Percentiles rank a stretch among this genome's conserved stretches.
Conservation (phyloP, 1,140 invertebrate species). For the Tyrophagus putrescentiae region DNA sequence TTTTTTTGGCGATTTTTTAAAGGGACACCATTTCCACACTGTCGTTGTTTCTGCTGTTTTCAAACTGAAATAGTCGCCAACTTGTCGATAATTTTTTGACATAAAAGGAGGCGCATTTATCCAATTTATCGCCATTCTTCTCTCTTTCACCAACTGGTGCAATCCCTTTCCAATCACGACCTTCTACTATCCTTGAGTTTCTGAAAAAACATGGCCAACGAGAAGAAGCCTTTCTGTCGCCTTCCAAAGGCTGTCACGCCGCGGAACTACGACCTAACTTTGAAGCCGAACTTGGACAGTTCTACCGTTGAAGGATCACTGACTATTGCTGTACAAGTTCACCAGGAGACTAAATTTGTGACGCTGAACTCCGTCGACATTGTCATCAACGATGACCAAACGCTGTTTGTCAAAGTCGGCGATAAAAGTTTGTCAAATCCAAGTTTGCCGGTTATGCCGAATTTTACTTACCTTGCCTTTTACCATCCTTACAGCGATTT, state of each 20-base stretch:
- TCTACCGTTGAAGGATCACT: slow-evolving; percentile 55
- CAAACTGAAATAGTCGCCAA: too few relatives aligned
- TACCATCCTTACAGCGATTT: slow-evolving; percentile 57
- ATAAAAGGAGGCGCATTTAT: too few relatives aligned
- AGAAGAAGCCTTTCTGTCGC: too few relatives aligned
- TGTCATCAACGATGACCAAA: slow-evolving; percentile 4
- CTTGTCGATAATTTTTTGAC: too few relatives aligned
- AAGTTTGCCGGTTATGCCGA: background rate
- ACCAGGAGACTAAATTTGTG: slow-evolving; percentile 43
- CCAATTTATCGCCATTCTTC: too few relatives aligned
- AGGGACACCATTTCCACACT: too few relatives aligned
- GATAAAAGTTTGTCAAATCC: background rate
- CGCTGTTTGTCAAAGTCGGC: slow-evolving; percentile 35
- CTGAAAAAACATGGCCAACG: too few relatives aligned
- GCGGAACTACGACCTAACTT: slow-evolving; percentile 52
- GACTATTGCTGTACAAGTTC: slow-evolving; percentile 48
- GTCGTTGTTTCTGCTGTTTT: too few relatives aligned
- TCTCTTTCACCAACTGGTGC: too few relatives aligned
- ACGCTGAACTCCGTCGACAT: slow-evolving; percentile 44
- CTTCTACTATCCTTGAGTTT: too few relatives aligned
- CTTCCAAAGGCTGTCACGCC: slow-evolving; percentile 51
- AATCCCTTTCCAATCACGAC: too few relatives aligned
- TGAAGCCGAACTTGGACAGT: slow-evolving; percentile 52
- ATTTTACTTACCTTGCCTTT: slow-evolving; percentile 43
- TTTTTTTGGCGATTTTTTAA: too few relatives aligned